Percentiles rank a stretch among this genome's conserved stretches.
phyloP scores from a whole-genome alignment of 2,888 invertebrate species.

The Perizoma flavofasciatum region DNA sequence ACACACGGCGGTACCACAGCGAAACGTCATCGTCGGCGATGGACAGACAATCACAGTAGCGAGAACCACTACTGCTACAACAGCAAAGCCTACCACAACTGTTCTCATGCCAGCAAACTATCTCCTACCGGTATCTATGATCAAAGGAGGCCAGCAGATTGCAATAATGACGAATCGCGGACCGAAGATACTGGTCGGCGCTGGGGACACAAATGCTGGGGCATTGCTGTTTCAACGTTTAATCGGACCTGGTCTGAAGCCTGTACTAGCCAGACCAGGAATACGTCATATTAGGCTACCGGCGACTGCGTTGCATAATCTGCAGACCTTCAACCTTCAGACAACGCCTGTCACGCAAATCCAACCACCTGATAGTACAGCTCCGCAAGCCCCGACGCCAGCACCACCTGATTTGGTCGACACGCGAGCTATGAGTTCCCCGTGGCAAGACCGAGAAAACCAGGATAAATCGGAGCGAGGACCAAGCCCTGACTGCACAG shows the following conservation, averaged over 20 bases:
- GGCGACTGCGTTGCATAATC: constrained; percentile 72
- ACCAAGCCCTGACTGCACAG: constrained; percentile 71
- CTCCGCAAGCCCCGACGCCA: constrained; percentile 60
- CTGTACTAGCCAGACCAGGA: constrained; percentile 79
- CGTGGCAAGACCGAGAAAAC: constrained; percentile 66
- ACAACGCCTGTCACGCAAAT: constrained; percentile 55
- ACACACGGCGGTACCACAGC: constrained; percentile 58
- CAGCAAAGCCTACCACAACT: constrained; percentile 85
- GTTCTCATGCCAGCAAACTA: constrained; percentile 89
- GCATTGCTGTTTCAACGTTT: constrained; percentile 87
- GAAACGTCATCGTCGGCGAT: constrained; percentile 85
- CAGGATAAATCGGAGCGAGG: constrained; percentile 64
- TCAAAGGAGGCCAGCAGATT: constrained; percentile 89
- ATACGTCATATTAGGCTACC: constrained; percentile 81
- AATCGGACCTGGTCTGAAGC: constrained; percentile 85
- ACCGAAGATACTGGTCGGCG: constrained; percentile 77
- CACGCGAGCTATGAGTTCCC: constrained; percentile 64
- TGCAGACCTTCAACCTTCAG: constrained; percentile 67
- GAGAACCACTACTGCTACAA: constrained; percentile 65
- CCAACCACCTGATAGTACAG: constrained; percentile 67
- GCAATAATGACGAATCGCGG: constrained; percentile 89
- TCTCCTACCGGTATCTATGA: constrained; percentile 87
- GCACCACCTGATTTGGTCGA: constrained; percentile 72
- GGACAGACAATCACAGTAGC: constrained; percentile 86
- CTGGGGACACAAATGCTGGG: constrained; percentile 82